Evolutionary conservation across 2,888 invertebrate genomes (phyloP).

Genomic region (Ferrisia virgata): DNA sequence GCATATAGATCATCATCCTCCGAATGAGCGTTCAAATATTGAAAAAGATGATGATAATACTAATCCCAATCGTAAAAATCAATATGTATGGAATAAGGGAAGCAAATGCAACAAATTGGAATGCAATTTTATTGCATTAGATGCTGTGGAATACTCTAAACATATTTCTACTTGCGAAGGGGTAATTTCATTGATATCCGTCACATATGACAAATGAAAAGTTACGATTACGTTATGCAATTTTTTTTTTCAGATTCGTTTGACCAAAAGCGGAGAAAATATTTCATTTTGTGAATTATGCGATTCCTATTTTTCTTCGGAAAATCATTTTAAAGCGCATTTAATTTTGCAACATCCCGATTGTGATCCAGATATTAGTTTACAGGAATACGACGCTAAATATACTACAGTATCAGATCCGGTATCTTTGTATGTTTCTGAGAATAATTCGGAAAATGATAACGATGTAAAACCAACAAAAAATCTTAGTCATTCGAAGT

Average conservation of each 20-base stretch:
- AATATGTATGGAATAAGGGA: constrained; percentile 24
- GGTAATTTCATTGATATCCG: neutral
- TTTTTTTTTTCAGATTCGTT: constrained; percentile 21
- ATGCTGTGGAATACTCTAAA: constrained; percentile 17
- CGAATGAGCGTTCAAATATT: constrained; percentile 18
- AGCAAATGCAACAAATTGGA: constrained; percentile 12
- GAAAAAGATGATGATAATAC: constrained; percentile 19
- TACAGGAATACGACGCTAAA: neutral
- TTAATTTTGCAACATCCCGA: constrained; percentile 15
- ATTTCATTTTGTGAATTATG: constrained; percentile 23
- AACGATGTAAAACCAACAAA: neutral
- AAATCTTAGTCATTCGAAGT: neutral
- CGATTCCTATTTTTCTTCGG: constrained; percentile 28
- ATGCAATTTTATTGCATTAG: constrained; percentile 28
- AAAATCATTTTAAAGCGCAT: constrained; percentile 33
- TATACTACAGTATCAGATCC: constrained; percentile 21
- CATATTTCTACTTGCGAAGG: constrained; percentile 35
- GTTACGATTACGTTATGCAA: neutral
- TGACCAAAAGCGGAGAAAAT: neutral
- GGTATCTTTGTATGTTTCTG: constrained; percentile 18
- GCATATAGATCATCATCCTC: constrained; percentile 29
- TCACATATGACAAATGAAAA: neutral
- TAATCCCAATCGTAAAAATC: neutral
- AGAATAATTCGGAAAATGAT: constrained; percentile 5
- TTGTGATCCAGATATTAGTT: constrained; percentile 15